Percentiles rank a stretch among this genome's conserved stretches.
Evolutionary conservation across 1,140 invertebrate genomes (phyloP).

Genomic region (Drosophila prosaltans): DNA sequence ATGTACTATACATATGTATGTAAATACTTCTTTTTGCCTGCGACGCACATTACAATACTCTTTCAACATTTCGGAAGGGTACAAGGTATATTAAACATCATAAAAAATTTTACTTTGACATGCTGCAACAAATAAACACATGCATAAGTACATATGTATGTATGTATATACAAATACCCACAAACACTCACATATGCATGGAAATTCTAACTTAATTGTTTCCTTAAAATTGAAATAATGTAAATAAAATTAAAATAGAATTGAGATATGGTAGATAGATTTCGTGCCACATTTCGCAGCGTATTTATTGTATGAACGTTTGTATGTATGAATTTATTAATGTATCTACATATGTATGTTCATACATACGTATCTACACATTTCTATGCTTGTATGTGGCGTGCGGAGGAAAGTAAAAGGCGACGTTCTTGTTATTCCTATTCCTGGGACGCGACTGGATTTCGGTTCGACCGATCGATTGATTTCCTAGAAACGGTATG

Average conservation of each 20-base stretch:
- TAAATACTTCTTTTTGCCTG: no score
- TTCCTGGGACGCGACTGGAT: slow-evolving; percentile 9
- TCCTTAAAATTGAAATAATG: slow-evolving; percentile 5
- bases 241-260: slow-evolving; percentile 12
- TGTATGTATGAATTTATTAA: background rate
- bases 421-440: slow-evolving; percentile 2
- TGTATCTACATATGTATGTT: background rate
- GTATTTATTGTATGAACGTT: background rate
- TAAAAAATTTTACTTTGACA: no score
- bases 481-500: slow-evolving; percentile 22
- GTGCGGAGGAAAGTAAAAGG: slow-evolving; percentile 6
- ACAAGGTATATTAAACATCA: no score
- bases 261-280: background rate
- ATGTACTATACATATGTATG: no score
- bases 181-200: background rate
- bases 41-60: no score
- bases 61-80: no score
- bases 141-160: background rate
- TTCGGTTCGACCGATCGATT: slow-evolving; percentile 11
- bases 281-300: slow-evolving; percentile 3
- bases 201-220: slow-evolving; percentile 1
- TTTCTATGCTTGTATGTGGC: slow-evolving; percentile 3
- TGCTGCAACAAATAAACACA: background rate
- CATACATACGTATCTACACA: background rate
- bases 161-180: background rate